These are phyloP conservation scores for Drosophila borborema DNA, from an alignment of 2,888 invertebrate species.

Conservation along the genomic window DNA sequence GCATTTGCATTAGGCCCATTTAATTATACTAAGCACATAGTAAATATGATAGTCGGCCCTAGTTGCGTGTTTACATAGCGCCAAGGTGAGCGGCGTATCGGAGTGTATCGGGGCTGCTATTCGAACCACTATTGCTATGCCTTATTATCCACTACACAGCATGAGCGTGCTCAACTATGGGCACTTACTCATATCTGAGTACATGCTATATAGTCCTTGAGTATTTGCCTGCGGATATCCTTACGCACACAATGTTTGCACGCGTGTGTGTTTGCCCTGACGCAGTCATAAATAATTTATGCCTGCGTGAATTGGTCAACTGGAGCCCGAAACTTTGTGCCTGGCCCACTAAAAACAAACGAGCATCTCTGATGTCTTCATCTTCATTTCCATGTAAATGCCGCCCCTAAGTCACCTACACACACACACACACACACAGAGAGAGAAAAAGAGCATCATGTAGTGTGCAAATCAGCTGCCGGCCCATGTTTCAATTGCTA, in stretches of 20 bases:
- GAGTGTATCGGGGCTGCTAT: background rate
- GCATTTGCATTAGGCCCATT: conserved; percentile 79
- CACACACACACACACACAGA: background rate
- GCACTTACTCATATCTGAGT: conserved; percentile 41
- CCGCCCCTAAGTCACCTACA: conserved; percentile 1
- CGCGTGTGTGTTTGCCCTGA: conserved; percentile 64
- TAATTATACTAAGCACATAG: conserved; percentile 82
- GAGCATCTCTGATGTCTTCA: conserved; percentile 53
- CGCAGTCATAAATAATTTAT: conserved; percentile 80
- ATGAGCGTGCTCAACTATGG: conserved; percentile 3
- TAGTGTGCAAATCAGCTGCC: conserved; percentile 62
- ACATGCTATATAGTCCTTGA: conserved; percentile 34
- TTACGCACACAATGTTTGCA: conserved; percentile 38
- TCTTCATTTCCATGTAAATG: conserved; percentile 59
- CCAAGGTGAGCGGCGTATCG: background rate
- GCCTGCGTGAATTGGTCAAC: conserved; percentile 76
- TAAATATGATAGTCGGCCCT: conserved; percentile 64
- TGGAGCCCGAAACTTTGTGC: conserved; percentile 21
- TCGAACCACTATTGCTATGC: conserved; percentile 30
- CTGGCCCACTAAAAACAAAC: conserved; percentile 29
- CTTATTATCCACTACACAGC: conserved; percentile 53
- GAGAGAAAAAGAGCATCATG: conserved; percentile 10
- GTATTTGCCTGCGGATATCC: conserved; percentile 52
- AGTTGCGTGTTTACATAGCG: conserved; percentile 52
- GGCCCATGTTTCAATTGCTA: conserved; percentile 49